These are phyloP conservation scores for Polymixis lichenea DNA, from an alignment of 2,888 invertebrate genomes.

Conservation along the genomic window DNA sequence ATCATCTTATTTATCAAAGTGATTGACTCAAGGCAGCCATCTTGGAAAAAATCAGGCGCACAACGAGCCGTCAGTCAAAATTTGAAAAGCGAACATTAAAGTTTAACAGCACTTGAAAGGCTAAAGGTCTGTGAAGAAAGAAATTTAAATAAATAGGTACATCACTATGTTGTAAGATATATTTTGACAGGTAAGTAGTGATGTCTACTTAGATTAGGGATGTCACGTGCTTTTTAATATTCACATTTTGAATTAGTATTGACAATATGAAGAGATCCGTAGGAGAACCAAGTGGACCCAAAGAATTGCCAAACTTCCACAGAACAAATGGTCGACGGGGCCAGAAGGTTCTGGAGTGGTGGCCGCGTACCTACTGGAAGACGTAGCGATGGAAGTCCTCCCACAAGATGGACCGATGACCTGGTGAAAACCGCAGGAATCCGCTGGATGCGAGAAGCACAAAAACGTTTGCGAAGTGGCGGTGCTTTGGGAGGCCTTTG, in stretches of 20 bases:
- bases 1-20: constrained; percentile 76
- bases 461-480: too few species aligned
- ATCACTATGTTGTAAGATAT: constrained; percentile 16
- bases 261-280: too few species aligned
- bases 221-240: background rate
- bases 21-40: constrained; percentile 67
- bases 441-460: too few species aligned
- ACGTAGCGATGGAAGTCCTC: too few species aligned
- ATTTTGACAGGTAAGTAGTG: constrained; percentile 29
- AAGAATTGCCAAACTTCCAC: too few species aligned
- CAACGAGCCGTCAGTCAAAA: constrained; percentile 67
- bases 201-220: constrained; percentile 4
- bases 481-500: too few species aligned
- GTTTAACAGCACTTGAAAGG: constrained; percentile 52
- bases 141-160: constrained; percentile 23
- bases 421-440: too few species aligned
- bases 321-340: too few species aligned
- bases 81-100: constrained; percentile 65
- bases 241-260: background rate
- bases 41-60: constrained; percentile 57
- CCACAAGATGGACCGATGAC: too few species aligned
- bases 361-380: too few species aligned
- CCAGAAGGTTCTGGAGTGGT: too few species aligned
- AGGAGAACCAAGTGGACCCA: too few species aligned
- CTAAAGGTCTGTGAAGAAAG: constrained; percentile 42